Base-by-base conservation (phyloP, 2,113 vertebrate species). In the Dicrurus megarhynchus region DNA sequence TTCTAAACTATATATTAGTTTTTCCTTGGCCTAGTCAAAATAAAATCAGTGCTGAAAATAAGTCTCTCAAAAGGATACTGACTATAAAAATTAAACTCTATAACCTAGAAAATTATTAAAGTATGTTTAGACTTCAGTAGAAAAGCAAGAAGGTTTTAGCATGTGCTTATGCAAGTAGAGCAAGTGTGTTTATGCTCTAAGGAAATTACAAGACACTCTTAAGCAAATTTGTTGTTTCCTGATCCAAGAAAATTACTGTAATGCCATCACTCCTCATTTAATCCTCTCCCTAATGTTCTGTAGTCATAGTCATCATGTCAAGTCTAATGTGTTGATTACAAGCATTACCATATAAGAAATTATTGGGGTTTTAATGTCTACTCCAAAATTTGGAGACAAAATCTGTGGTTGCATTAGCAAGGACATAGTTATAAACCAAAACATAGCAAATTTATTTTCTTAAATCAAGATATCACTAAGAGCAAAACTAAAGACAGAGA, bases 31-130 rank as follows among this genome's bases (percentile, higher is more conserved):
- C 75, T 92, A 42, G 39, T 96, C 85, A 97, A 97, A 94, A 94
- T 70, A 96, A 97, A 97, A 96, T 95, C 95, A 93, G 82, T 94
- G 75, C 78, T 80, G 84, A 97, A 97, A 97, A 97, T 91, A 95
- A 68, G 64, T 81, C 71, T 96, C 53, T 76, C 73, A 93, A 92
- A 96, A 46, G 95, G 61, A 93, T 93, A 96, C 59, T 65, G 16
- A 81, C 63, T 85, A 50, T 84, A 35, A 17, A 95, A 97, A 95
- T 96, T 94, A 87, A 97, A 80, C n/a, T 90, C 47, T 59, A 70
- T 33, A 71, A 89, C 68, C 13, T 71, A 84, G 78, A 69, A 87
- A 86, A 69, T 1, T 53, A 53, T 47, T 70, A 56, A 89, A 74
- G 7, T 42, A 41, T 80, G 6, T 71, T 91, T 89, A 84, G 68